Evolutionary conservation across 1,140 invertebrate genomes (phyloP).

Genomic region (Leptopilina boulardi): DNA sequence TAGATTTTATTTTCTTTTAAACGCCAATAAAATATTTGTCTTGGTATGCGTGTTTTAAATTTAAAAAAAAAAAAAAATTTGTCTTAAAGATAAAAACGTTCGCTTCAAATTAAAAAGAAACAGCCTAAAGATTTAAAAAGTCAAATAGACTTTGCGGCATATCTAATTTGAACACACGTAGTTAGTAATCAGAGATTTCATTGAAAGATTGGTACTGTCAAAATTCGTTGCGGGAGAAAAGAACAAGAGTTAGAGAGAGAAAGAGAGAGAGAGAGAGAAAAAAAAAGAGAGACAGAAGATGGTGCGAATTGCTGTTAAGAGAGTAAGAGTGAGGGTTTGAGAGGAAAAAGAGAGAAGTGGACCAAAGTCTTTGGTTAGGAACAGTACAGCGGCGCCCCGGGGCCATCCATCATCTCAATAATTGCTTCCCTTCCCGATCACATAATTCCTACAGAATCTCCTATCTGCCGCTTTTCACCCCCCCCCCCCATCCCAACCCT

Average conservation of each 20-base stretch:
- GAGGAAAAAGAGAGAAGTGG: conserved; percentile 53
- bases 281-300: conserved; percentile 37
- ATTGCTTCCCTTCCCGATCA: conserved; percentile 75
- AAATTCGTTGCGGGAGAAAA: not conserved
- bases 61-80: no score
- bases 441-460: conserved; percentile 72
- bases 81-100: no score
- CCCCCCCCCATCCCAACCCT: conserved; percentile 41
- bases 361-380: conserved; percentile 68
- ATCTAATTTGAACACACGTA: not conserved
- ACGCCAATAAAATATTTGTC: no score
- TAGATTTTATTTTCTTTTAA: no score
- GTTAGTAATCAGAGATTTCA: conserved; percentile 19
- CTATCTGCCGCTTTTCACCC: conserved; percentile 36
- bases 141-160: conserved; percentile 26
- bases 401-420: conserved; percentile 75
- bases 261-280: conserved; percentile 25
- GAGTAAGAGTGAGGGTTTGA: conserved; percentile 39
- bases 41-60: no score
- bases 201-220: conserved; percentile 4
- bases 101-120: no score
- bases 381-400: conserved; percentile 69
- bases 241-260: conserved; percentile 2
- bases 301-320: conserved; percentile 27
- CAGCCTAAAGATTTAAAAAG: no score